Conservation (phyloP, 64 coral and sea anemone genomes). For the Cladopsammia gracilis region DNA sequence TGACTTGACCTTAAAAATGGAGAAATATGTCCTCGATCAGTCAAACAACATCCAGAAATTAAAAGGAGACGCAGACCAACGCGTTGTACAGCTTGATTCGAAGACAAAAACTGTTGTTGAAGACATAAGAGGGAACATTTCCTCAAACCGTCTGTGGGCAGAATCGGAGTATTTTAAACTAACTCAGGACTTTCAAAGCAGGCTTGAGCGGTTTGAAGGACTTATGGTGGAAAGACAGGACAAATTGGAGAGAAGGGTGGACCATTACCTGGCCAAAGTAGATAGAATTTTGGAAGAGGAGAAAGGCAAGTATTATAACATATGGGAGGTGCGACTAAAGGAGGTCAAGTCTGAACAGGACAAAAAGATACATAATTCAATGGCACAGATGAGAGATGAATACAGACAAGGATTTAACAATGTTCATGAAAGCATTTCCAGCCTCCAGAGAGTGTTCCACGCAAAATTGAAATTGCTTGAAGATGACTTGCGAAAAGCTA, state of each 20-base stretch:
- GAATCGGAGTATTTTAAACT: slow-evolving; percentile 87
- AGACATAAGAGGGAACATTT: slow-evolving; percentile 71
- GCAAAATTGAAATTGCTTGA: slow-evolving; percentile 88
- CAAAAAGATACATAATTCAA: slow-evolving; percentile 35
- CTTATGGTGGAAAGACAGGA: slow-evolving; percentile 80
- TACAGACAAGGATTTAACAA: slow-evolving; percentile 93
- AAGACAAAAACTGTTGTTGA: slow-evolving; percentile 92
- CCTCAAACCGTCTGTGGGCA: slow-evolving; percentile 81
- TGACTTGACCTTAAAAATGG: slow-evolving; percentile 79
- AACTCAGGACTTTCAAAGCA: slow-evolving; percentile 70
- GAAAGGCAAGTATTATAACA: slow-evolving; percentile 84
- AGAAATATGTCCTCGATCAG: slow-evolving; percentile 83
- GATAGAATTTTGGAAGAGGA: slow-evolving; percentile 77
- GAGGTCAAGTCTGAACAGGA: slow-evolving; percentile 82
- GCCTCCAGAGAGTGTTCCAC: slow-evolving; percentile 82
- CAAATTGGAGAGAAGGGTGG: slow-evolving; percentile 73
- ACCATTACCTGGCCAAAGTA: slow-evolving; percentile 85
- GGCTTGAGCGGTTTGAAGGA: slow-evolving; percentile 75
- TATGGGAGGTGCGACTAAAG: slow-evolving; percentile 83
- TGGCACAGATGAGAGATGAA: slow-evolving; percentile 63
- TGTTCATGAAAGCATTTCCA: slow-evolving; percentile 90
- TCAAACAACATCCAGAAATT: slow-evolving; percentile 78
- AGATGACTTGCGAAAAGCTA: slow-evolving; percentile 88
- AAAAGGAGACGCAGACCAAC: slow-evolving; percentile 87
- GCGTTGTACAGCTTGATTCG: slow-evolving; percentile 79